Percentiles rank a stretch among this genome's conserved stretches.
Conservation (phyloP, 2,113 vertebrate genomes). For the Anseranas semipalmata region DNA sequence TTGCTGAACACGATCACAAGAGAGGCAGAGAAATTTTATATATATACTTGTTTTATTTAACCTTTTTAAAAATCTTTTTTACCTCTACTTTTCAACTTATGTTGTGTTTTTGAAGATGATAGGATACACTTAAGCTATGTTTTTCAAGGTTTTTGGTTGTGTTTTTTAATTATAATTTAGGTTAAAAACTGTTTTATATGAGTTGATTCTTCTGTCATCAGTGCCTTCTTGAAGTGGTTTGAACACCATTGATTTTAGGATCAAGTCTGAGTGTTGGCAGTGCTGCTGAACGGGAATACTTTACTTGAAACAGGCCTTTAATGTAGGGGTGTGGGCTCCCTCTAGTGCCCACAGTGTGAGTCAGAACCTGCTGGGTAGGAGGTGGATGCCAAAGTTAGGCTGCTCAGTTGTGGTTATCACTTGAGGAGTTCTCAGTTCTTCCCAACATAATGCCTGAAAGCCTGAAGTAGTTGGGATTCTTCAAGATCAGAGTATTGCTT, state of each 20-base stretch:
- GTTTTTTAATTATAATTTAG: background rate
- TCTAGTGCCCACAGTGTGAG: background rate
- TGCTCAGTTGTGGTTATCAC: background rate
- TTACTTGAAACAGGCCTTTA: background rate
- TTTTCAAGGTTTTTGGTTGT: background rate
- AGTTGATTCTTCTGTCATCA: background rate
- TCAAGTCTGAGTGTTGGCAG: background rate
- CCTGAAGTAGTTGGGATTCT: background rate
- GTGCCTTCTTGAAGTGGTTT: background rate
- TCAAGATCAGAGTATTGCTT: background rate
- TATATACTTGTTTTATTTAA: background rate
- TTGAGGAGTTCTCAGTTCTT: background rate
- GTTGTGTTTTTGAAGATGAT: background rate
- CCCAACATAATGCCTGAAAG: background rate
- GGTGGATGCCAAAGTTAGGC: accelerated
- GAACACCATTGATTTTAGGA: background rate
- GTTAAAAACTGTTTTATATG: background rate
- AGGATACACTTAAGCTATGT: background rate
- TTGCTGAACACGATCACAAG: background rate
- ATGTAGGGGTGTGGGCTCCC: background rate
- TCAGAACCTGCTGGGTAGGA: background rate
- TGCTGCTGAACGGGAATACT: background rate
- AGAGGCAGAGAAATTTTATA: background rate
- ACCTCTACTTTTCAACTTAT: background rate
- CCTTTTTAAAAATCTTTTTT: background rate